Evolutionary conservation across 1,140 invertebrate genomes (phyloP), one percentile per base, ranked within the genome.

Genomic region (Heliothis virescens): DNA sequence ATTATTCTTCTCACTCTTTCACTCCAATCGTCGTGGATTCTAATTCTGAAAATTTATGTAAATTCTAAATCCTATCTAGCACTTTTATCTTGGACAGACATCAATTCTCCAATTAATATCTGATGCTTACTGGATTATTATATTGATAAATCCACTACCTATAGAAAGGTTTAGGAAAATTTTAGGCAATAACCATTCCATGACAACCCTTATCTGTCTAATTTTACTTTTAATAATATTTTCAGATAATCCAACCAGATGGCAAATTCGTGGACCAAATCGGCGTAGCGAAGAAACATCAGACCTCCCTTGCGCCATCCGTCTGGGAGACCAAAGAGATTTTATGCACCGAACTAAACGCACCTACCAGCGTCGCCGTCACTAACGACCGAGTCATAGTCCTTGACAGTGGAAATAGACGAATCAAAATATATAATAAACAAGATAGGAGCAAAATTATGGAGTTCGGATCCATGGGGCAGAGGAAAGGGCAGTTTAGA

Each of bases 311-410:
- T 13, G 83, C 89, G 0, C 16, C 86, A 0, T 89, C 85, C 21
- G 79, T 90, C 29, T 94, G 91, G 93, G 86, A 92, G 13, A 85
- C 85, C 3, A 90, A 86, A 47, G 86, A 92, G 62, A 79, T 91
- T 1, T 82, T 90, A 10, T 93, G 91, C 53, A 96, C 95, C 1
- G 95, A 96, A 73, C 93, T 98, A 52, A 97, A 97, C 86, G 95
- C 96, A 80, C 97, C 97, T 0, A 96, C 96, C 0, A 96, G 96
- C 34, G 96, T 98, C 0, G 96, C 97, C 0, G 95, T 97, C 16
- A 94, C 94, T 3, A 89, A 87, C 10, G 93, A 95, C 55, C 90
- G 92, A 62, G 88, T 79, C 5, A 11, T 72, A 5, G 15, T 80
- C 26, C 48, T 74, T 0, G 96, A 97, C 88, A 95, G 94, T 16